A percentile compares a stretch with the other conserved stretches of the same genome.
These are phyloP conservation scores for Drosophila pallidifrons DNA, from an alignment of 1,140 invertebrate species.

Conservation along the genomic window DNA sequence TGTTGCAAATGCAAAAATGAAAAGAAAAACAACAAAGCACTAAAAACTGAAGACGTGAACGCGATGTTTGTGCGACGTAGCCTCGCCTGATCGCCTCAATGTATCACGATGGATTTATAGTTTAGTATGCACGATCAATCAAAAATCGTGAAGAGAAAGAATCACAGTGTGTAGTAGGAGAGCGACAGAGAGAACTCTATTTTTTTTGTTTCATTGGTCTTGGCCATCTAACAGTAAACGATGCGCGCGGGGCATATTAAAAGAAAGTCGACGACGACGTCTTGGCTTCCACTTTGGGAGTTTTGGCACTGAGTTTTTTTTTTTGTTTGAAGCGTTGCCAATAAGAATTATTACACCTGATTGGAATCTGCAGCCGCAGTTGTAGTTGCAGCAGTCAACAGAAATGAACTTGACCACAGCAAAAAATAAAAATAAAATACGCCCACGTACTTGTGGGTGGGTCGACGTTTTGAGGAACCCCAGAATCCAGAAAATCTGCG, in stretches of 20 bases:
- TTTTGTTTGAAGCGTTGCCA: conserved; percentile 74
- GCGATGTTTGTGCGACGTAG: conserved; percentile 41
- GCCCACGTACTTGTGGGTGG: conserved; percentile 72
- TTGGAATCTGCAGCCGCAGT: conserved; percentile 77
- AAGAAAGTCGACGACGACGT: conserved; percentile 65
- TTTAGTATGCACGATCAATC: conserved; percentile 85
- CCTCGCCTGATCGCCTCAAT: conserved; percentile 85
- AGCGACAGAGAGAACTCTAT: conserved; percentile 48
- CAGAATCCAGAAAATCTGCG: conserved; percentile 25
- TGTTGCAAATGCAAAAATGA: conserved; percentile 28
- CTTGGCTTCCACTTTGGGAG: conserved; percentile 28
- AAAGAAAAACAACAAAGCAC: conserved; percentile 21
- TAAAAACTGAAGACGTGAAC: conserved; percentile 46
- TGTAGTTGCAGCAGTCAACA: neutral
- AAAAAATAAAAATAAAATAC: conserved; percentile 25
- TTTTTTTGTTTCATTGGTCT: neutral
- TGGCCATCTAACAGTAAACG: conserved; percentile 71
- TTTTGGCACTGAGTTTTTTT: conserved; percentile 36
- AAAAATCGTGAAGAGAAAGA: conserved; percentile 83
- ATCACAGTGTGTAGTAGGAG: conserved; percentile 28
- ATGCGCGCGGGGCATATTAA: conserved; percentile 69
- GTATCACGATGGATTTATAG: conserved; percentile 85
- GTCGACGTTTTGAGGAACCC: conserved; percentile 40
- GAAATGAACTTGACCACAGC: conserved; percentile 77
- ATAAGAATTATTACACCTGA: conserved; percentile 85